Base-by-base conservation (phyloP, 2,797 vertebrate species). In the Pterois miles region DNA sequence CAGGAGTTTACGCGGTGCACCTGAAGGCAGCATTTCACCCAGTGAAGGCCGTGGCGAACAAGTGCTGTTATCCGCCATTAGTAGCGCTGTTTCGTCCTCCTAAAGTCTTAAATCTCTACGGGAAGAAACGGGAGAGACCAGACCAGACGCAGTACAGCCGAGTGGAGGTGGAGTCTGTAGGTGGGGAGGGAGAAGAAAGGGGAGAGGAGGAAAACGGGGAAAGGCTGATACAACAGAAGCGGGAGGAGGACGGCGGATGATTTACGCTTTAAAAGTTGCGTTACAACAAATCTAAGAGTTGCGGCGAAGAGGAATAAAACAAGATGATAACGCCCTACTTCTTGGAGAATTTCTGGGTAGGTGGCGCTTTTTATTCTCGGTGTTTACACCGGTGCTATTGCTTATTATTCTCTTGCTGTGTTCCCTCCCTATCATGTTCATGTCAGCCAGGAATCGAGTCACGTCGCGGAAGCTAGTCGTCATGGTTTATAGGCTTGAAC, bases 241-340 rank as follows among this genome's bases (percentile, higher is more conserved):
- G 78, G 89, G 89, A 87, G 89, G 86, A 93, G 92, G 86, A 91
- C 90, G 80, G 89, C 31, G 93, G 93, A 92, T 92, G 83, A 91
- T 92, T 91, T 88, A 89, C 83, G 81, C 80, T 43, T 80, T 76
- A 82, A 53, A 88, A 88, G 88, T 91, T 89, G 36, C 78, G 80
- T 73, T 79, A 84, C 58, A 86, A 84, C 79, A 46, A 77, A 82
- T 52, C 70, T 18, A 74, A 77, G 68, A 82, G 81, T 68, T 57
- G 80, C 84, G 74, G 85, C 76, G 73, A 82, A 88, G 86, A 89
- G 86, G 90, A 93, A 80, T 84, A 81, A 78, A 89, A 77, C 95
- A 96, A 93, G 92, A 97, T 97, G 97, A 95, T 96, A 95, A 96
- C 96, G 95, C 97, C 97, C 78, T 97, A 96, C 95, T 99, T 99